Conservation (phyloP, 2,113 vertebrate species). For the Danionella cerebrum region DNA sequence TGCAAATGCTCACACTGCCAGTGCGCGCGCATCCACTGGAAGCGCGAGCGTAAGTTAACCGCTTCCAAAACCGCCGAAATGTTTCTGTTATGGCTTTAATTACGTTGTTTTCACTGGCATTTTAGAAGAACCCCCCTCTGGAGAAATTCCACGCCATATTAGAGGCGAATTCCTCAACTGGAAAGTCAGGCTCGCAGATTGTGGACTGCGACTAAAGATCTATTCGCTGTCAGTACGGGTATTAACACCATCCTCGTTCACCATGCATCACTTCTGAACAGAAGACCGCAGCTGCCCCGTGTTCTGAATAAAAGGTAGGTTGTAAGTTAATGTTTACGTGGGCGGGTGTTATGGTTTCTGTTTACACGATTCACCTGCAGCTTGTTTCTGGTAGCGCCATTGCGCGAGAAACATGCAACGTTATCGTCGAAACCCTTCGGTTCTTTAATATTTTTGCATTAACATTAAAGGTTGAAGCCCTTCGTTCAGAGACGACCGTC, state of each 20-base stretch:
- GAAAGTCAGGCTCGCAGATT: slow-evolving; percentile 11
- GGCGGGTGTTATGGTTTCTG: slow-evolving; percentile 8
- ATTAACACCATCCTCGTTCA: not conserved
- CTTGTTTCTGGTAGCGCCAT: not conserved
- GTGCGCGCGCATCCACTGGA: slow-evolving; percentile 2
- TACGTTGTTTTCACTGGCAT: slow-evolving; percentile 12
- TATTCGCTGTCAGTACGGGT: slow-evolving; percentile 20
- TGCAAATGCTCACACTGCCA: slow-evolving; percentile 23
- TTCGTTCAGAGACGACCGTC: too few relatives aligned
- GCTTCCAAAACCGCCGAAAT: slow-evolving; percentile 1
- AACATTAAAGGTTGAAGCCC: too few relatives aligned
- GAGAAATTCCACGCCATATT: slow-evolving; percentile 3
- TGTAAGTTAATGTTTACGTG: not conserved
- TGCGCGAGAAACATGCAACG: too few relatives aligned
- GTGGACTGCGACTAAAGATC: not conserved
- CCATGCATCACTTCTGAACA: not conserved
- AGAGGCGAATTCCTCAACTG: slow-evolving; percentile 29
- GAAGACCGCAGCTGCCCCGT: not conserved
- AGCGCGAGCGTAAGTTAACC: slow-evolving; percentile 8
- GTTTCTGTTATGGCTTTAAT: not conserved
- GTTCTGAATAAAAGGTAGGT: slow-evolving; percentile 15
- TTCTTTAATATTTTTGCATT: too few relatives aligned
- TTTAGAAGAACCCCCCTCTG: not conserved
- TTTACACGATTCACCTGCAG: not conserved
- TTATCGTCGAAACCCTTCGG: too few relatives aligned